phyloP scores from a whole-genome alignment of 2,113 vertebrate species.

The Manacus vitellinus region DNA sequence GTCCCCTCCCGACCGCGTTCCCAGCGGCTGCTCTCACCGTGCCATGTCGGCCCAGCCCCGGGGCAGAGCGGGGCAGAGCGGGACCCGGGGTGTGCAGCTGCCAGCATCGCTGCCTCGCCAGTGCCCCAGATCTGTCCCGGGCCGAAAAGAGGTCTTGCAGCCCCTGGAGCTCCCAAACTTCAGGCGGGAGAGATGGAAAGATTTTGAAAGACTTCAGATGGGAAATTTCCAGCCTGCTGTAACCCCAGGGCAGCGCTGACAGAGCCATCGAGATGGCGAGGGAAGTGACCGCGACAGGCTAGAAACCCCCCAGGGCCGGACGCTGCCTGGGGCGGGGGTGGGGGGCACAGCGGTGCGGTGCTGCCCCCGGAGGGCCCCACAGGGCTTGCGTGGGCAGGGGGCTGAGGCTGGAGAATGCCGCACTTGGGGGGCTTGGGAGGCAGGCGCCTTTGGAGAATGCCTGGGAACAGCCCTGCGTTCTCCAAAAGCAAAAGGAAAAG shows the following conservation, averaged over 20 bases:
- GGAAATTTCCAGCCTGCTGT: background rate
- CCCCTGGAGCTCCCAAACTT: background rate
- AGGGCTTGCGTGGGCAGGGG: background rate
- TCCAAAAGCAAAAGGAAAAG: background rate
- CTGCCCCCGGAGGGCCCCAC: background rate
- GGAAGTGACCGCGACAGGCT: background rate
- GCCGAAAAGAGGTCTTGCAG: background rate
- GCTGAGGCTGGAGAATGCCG: background rate
- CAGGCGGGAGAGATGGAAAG: background rate
- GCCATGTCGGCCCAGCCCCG: background rate
- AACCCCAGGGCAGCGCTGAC: background rate
- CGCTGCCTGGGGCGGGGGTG: background rate
- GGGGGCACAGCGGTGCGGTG: background rate
- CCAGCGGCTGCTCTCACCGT: background rate
- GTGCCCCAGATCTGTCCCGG: too few species aligned
- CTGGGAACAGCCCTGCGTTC: background rate
- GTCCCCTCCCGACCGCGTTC: too few species aligned
- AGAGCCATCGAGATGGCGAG: background rate
- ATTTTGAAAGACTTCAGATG: background rate
- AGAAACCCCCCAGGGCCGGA: background rate
- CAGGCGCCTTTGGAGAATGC: fast-evolving
- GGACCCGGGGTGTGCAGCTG: background rate
- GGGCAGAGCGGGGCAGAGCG: background rate
- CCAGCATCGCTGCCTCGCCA: background rate
- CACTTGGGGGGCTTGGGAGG: fast-evolving